Evolutionary conservation across 2,888 invertebrate genomes (phyloP).

Genomic region (Pantelozetes paolii): DNA sequence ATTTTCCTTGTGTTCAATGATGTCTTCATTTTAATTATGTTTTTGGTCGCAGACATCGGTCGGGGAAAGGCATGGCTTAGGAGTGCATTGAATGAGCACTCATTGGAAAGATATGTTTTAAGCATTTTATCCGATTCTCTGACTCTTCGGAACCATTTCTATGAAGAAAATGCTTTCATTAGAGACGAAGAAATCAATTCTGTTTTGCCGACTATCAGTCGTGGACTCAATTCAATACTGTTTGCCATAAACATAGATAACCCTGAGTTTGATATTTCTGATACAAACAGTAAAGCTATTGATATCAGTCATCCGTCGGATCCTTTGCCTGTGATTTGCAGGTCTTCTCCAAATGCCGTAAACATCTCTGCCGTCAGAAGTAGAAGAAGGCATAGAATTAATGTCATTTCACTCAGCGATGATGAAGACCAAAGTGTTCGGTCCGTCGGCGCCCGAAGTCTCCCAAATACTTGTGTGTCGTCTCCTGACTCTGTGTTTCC

Average conservation of each 20-base stretch:
- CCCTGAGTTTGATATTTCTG: conserved; percentile 63
- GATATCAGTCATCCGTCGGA: background rate
- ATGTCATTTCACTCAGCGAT: conserved; percentile 23
- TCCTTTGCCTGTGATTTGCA: background rate
- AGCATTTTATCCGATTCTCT: conserved; percentile 64
- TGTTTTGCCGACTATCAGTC: conserved; percentile 74
- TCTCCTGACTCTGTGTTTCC: background rate
- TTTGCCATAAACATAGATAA: conserved; percentile 90
- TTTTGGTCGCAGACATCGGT: conserved; percentile 65
- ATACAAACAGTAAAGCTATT: background rate
- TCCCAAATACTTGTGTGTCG: conserved; percentile 27
- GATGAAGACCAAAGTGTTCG: conserved; percentile 31
- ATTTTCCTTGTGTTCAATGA: conserved; percentile 5
- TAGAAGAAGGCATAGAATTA: conserved; percentile 20
- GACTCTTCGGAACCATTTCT: conserved; percentile 59
- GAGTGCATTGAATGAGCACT: conserved; percentile 82
- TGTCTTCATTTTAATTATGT: conserved; percentile 57
- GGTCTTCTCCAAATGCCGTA: background rate
- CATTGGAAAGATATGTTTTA: conserved; percentile 70
- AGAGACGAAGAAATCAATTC: conserved; percentile 72
- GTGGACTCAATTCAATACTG: conserved; percentile 78
- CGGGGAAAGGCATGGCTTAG: conserved; percentile 83
- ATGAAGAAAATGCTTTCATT: conserved; percentile 80
- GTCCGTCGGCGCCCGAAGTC: conserved; percentile 12
- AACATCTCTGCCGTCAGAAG: background rate